These are phyloP conservation scores for Syngnathus acus DNA, from an alignment of 2,797 vertebrate species.

Conservation along the genomic window DNA sequence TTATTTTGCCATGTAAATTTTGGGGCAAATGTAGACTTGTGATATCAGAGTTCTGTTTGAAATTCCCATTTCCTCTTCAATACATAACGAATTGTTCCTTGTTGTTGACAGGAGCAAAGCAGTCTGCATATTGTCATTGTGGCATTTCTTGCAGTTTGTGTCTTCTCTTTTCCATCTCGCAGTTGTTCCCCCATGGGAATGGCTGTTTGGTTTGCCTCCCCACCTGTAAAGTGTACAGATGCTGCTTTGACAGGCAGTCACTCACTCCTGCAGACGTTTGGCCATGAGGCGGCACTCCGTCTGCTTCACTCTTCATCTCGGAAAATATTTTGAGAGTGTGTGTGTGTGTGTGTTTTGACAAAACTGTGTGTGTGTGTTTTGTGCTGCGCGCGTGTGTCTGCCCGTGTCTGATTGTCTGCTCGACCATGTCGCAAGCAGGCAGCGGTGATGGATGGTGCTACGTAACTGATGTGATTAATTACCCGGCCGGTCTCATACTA, in stretches of 20 bases:
- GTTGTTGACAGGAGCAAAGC: not conserved
- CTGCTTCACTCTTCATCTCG: conserved; percentile 28
- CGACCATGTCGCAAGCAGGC: conserved; percentile 27
- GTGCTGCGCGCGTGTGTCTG: conserved; percentile 1
- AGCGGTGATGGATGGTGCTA: conserved; percentile 53
- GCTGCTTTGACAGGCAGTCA: conserved; percentile 29
- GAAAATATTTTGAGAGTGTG: conserved; percentile 28
- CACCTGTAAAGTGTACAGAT: conserved; percentile 6
- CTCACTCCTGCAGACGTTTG: conserved; percentile 19
- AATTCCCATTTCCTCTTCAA: not conserved
- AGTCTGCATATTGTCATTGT: not conserved
- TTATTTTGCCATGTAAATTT: no score
- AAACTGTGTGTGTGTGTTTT: not conserved
- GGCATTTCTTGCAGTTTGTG: not conserved
- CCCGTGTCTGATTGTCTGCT: conserved; percentile 11
- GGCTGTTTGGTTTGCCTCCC: conserved; percentile 6
- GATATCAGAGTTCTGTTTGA: not conserved
- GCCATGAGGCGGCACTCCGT: conserved; percentile 20
- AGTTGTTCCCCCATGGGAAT: conserved; percentile 9
- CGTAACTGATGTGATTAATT: conserved; percentile 56
- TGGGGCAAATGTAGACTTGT: no score
- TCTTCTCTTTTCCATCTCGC: not conserved
- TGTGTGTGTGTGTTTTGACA: conserved; percentile 7
- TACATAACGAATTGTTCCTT: no score
- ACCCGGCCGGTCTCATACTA: conserved; percentile 31